These are phyloP conservation scores for Cydia strobilella DNA, from an alignment of 1,140 invertebrate genomes.

Conservation along the genomic window DNA sequence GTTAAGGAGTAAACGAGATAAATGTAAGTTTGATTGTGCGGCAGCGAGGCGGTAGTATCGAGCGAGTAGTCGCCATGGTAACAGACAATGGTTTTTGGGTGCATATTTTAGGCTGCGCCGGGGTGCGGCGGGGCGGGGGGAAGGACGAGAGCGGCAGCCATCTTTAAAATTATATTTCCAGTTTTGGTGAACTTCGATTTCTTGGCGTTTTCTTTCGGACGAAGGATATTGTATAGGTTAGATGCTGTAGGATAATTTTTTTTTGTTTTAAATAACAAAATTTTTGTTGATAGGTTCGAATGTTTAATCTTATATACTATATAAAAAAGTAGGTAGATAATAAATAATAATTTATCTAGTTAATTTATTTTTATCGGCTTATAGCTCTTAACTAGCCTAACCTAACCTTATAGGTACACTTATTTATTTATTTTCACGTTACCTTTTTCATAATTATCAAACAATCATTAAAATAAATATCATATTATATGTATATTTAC, in stretches of 20 bases:
- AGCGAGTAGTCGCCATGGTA: conserved; percentile 76
- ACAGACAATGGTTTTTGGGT: conserved; percentile 80
- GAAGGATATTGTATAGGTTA: conserved; percentile 43
- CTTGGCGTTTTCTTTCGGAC: conserved; percentile 47
- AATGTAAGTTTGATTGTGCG: conserved; percentile 63
- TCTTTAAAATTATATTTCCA: conserved; percentile 79
- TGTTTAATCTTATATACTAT: neutral
- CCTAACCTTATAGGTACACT: no score
- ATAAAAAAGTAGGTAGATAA: no score
- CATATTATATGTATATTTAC: no score
- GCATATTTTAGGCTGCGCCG: conserved; percentile 79
- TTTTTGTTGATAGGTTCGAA: neutral
- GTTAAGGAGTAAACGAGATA: conserved; percentile 71
- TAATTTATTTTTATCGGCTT: no score
- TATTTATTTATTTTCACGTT: no score
- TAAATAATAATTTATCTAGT: no score
- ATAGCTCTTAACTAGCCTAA: no score
- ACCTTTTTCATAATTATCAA: no score
- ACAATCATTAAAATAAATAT: no score
- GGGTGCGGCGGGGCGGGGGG: conserved; percentile 53
- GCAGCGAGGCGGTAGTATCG: conserved; percentile 66
- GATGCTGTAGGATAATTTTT: conserved; percentile 36
- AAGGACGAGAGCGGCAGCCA: conserved; percentile 67
- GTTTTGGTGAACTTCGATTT: conserved; percentile 69
- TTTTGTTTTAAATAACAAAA: neutral